These are phyloP conservation scores for Oscheius sp. DNA, from an alignment of 2,888 invertebrate species.

Conservation along the genomic window DNA sequence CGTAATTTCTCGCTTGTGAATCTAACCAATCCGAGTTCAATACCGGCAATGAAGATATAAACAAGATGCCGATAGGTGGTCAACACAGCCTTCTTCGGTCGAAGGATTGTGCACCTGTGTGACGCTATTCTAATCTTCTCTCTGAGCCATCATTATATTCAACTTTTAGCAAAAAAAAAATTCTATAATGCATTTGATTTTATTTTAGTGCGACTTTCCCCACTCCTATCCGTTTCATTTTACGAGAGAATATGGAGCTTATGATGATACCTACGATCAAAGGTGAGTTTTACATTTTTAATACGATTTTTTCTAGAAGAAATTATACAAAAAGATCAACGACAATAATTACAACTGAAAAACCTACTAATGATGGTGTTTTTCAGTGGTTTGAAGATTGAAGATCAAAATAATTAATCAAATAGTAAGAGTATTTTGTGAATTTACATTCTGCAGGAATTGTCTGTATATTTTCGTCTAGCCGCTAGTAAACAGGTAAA, in stretches of 20 bases:
- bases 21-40: conserved; percentile 5
- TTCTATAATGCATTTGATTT: not conserved
- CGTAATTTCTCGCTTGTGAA: not conserved
- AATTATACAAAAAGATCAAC: too few species aligned
- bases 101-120: conserved; percentile 7
- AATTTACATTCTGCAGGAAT: too few species aligned
- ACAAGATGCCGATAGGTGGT: not conserved
- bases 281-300: too few species aligned
- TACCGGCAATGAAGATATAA: conserved; percentile 27
- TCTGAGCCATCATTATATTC: conserved; percentile 28
- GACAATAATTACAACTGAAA: too few species aligned
- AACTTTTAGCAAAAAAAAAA: not conserved
- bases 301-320: too few species aligned
- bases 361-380: not conserved
- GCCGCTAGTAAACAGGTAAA: too few species aligned
- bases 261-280: too few species aligned
- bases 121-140: conserved; percentile 41
- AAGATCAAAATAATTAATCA: too few species aligned
- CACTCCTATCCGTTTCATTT: conserved; percentile 8
- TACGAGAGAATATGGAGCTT: not conserved
- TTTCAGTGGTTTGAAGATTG: conserved; percentile 13
- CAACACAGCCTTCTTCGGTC: conserved; percentile 23
- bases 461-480: not conserved
- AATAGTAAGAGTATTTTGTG: too few species aligned
- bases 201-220: conserved; percentile 26